phyloP scores from a whole-genome alignment of 2,113 vertebrate species.

The Aldabrachelys gigantea region DNA sequence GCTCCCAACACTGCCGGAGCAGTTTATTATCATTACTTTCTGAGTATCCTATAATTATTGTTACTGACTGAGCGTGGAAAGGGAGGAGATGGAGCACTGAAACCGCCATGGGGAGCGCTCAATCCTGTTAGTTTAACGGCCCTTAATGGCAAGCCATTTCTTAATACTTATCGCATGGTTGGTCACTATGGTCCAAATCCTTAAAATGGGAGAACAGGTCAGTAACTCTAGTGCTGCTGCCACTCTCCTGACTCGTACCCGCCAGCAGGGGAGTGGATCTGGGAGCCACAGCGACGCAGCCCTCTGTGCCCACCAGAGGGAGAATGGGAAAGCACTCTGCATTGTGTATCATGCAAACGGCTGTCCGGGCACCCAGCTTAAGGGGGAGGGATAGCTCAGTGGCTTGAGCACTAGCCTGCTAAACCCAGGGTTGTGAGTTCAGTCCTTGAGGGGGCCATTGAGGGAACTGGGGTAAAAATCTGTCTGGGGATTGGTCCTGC shows the following conservation, averaged over 20 bases:
- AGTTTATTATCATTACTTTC: constrained; percentile 7
- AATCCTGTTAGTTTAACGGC: neutral
- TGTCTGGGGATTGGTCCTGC: no score
- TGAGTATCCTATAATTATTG: constrained; percentile 19
- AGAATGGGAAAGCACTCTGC: neutral
- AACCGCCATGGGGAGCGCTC: neutral
- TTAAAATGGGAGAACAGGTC: neutral
- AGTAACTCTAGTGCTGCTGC: neutral
- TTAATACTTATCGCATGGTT: neutral
- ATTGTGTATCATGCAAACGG: rapidly evolving
- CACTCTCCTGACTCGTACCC: neutral
- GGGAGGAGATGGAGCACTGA: neutral
- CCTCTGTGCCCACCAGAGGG: neutral
- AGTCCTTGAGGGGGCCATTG: no score
- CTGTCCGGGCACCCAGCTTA: neutral
- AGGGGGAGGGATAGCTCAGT: no score
- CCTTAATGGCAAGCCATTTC: neutral
- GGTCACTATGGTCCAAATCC: neutral
- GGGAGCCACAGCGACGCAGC: neutral
- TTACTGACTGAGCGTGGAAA: neutral
- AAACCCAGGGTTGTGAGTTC: no score
- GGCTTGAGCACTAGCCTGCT: no score
- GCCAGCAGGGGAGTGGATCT: neutral
- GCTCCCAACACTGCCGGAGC: constrained; percentile 10
- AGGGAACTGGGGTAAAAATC: no score